A percentile compares a stretch with the other conserved stretches of the same genome.
Evolutionary conservation across 2,113 vertebrate species (phyloP).

Genomic region (Gavia stellata): DNA sequence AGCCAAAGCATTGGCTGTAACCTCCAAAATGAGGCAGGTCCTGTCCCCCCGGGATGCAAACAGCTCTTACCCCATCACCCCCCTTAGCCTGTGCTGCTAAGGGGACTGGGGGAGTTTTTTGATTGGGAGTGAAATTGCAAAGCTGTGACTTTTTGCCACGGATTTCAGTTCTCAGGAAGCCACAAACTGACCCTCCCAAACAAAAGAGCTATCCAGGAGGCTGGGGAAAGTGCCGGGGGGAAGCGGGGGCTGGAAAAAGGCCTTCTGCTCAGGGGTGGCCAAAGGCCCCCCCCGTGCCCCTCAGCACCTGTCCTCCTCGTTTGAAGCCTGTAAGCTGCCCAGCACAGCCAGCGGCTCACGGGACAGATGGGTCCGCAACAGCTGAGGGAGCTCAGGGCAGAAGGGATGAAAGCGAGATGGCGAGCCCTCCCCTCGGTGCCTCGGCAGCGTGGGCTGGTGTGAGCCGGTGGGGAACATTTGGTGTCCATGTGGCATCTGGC

Average conservation of each 20-base stretch:
- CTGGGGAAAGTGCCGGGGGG: not conserved
- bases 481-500: constrained; percentile 65
- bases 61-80: not conserved
- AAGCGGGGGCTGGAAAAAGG: not conserved
- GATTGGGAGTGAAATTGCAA: not conserved
- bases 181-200: not conserved
- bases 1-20: not conserved
- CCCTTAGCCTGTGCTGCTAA: not conserved
- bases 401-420: not conserved
- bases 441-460: not conserved
- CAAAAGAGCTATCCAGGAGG: not conserved
- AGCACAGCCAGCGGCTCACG: not conserved
- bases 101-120: not conserved
- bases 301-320: not conserved
- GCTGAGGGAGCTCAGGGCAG: not conserved
- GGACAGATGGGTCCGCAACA: constrained; percentile 4
- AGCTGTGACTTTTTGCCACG: not conserved
- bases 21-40: not conserved
- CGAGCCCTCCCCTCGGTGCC: not conserved
- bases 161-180: not conserved
- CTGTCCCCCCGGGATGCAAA: not conserved
- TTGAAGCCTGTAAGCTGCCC: constrained; percentile 8
- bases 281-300: not conserved
- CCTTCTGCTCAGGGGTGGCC: not conserved
- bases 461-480: constrained; percentile 51